phyloP scores from a whole-genome alignment of 2,113 vertebrate species.

The Bubo bubo region DNA sequence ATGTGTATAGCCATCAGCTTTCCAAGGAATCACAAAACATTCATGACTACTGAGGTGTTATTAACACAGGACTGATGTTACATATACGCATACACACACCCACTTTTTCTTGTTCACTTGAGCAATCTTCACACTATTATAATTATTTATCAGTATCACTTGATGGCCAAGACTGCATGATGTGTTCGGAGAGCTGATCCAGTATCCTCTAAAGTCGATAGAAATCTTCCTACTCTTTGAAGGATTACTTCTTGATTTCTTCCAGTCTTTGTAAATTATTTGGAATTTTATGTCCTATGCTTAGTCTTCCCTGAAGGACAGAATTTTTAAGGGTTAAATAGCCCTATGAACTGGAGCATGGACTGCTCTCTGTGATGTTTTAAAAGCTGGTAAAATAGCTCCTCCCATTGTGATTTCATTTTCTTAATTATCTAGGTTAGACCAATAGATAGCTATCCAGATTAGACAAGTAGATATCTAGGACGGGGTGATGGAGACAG shows the following conservation, averaged over 20 bases:
- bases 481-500: neutral
- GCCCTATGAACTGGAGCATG: neutral
- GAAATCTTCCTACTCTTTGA: neutral
- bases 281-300: neutral
- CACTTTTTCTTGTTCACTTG: neutral
- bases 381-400: neutral
- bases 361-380: neutral
- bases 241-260: neutral
- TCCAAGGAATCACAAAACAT: neutral
- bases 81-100: fast-evolving
- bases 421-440: neutral
- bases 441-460: neutral
- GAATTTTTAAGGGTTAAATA: neutral
- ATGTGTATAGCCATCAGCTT: neutral
- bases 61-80: neutral
- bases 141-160: neutral
- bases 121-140: neutral
- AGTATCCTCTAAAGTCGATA: neutral
- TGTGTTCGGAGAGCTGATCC: neutral
- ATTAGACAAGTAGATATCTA: neutral
- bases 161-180: neutral
- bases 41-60: neutral
- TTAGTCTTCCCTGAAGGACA: neutral
- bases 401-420: neutral
- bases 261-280: neutral